Percentiles rank a stretch among this genome's conserved stretches.
These are phyloP conservation scores for Orchestes rusci DNA, from an alignment of 2,888 invertebrate genomes.

Conservation along the genomic window DNA sequence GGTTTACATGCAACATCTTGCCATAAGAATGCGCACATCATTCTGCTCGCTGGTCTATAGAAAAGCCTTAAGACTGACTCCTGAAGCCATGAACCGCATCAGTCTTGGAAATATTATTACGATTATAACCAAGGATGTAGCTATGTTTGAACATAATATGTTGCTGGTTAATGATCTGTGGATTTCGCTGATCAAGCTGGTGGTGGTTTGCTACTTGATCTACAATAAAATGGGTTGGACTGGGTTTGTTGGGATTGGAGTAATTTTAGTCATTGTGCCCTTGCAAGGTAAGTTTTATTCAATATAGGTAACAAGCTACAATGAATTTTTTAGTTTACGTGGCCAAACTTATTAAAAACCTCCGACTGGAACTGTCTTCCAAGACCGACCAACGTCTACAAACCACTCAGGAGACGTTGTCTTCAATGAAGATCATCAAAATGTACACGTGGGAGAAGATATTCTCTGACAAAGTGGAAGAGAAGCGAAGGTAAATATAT, in stretches of 20 bases:
- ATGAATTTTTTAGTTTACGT: conserved; percentile 20
- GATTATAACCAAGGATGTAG: conserved; percentile 89
- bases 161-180: conserved; percentile 86
- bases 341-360: conserved; percentile 22
- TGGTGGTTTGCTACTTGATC: conserved; percentile 74
- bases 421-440: conserved; percentile 36
- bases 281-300: conserved; percentile 27
- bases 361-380: conserved; percentile 34
- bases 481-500: conserved; percentile 34
- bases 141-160: conserved; percentile 79
- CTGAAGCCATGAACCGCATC: conserved; percentile 27
- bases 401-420: conserved; percentile 34
- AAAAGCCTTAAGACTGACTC: conserved; percentile 45
- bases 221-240: conserved; percentile 51
- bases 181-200: conserved; percentile 80
- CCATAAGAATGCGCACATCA: conserved; percentile 76
- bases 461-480: conserved; percentile 47
- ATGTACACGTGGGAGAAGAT: conserved; percentile 37
- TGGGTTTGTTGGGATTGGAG: conserved; percentile 48
- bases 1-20: conserved; percentile 71
- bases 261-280: conserved; percentile 39
- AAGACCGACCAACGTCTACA: conserved; percentile 35
- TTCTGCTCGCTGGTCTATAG: conserved; percentile 77
- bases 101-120: conserved; percentile 64
- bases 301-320: no score